Evolutionary conservation across 2,888 invertebrate species (phyloP).

Genomic region (Ormyrus labotus): DNA sequence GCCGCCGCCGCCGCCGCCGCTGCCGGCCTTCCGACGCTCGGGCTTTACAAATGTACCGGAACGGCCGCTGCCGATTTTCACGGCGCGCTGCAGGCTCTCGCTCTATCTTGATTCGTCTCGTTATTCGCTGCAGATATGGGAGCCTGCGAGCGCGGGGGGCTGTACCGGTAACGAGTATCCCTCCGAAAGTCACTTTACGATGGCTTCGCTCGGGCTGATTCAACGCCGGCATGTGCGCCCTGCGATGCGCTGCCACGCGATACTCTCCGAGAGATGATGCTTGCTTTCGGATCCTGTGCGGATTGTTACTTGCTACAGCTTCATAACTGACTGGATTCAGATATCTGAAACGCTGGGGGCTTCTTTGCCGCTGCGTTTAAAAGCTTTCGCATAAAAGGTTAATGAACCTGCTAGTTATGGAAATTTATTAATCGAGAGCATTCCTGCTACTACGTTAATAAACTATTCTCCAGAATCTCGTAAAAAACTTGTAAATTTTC

Average conservation of each 20-base stretch:
- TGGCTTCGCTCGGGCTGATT: conserved; percentile 7
- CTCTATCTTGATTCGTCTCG: conserved; percentile 39
- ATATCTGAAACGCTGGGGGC: no score
- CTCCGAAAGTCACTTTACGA: conserved; percentile 48
- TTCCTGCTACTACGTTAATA: no score
- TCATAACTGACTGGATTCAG: no score
- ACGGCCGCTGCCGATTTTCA: conserved; percentile 51
- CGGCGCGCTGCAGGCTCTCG: background rate
- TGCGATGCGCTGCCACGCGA: conserved; percentile 20
- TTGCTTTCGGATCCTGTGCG: background rate
- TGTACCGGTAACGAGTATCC: conserved; percentile 41
- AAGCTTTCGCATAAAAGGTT: no score
- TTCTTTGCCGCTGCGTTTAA: no score
- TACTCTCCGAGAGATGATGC: background rate
- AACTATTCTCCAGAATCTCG: no score
- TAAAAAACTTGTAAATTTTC: no score
- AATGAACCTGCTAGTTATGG: no score
- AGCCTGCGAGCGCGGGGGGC: background rate
- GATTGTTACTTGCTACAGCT: no score
- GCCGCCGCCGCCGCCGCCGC: no score
- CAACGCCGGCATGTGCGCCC: background rate
- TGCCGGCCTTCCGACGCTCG: conserved; percentile 21
- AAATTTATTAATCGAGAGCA: no score
- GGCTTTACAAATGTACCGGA: conserved; percentile 55
- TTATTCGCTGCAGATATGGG: conserved; percentile 28